phyloP scores from a whole-genome alignment of 2,797 vertebrate genomes.

The Alectoris magna region DNA sequence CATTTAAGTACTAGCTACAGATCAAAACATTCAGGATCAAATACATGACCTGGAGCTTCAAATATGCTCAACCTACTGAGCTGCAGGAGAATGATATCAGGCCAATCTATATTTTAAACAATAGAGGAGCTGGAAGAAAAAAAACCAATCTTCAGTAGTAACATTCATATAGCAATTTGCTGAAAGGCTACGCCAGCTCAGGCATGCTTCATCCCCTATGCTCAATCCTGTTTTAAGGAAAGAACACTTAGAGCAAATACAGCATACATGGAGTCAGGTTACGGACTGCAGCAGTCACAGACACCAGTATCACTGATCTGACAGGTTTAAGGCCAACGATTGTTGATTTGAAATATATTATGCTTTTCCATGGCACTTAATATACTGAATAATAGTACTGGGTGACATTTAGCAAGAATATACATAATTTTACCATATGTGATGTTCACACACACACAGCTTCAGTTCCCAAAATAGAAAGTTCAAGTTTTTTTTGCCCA shows the following conservation, averaged over 20 bases:
- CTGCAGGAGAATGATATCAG: neutral
- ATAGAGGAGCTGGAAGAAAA: neutral
- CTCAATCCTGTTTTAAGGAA: neutral
- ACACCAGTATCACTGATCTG: slow-evolving; percentile 15
- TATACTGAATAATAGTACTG: slow-evolving; percentile 46
- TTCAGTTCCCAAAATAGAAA: slow-evolving; percentile 52
- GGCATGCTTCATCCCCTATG: slow-evolving; percentile 3
- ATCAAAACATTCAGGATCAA: slow-evolving; percentile 24
- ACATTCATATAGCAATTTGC: neutral
- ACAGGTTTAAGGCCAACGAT: slow-evolving; percentile 74
- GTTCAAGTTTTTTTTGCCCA: slow-evolving; percentile 51
- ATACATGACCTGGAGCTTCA: slow-evolving; percentile 13
- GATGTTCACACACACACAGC: neutral
- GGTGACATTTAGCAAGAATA: slow-evolving; percentile 42
- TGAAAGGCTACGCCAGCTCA: neutral
- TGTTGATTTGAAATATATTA: slow-evolving; percentile 26
- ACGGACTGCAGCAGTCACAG: slow-evolving; percentile 22
- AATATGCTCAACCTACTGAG: neutral
- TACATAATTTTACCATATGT: neutral
- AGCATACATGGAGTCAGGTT: slow-evolving; percentile 22
- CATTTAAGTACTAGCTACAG: slow-evolving; percentile 31
- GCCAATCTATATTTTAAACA: slow-evolving; percentile 19
- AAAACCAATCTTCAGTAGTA: slow-evolving; percentile 3
- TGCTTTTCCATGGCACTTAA: slow-evolving; percentile 72
- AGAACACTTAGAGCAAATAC: slow-evolving; percentile 36